Conservation (phyloP, 2,888 invertebrate genomes). For the Lacanobia oleracea region DNA sequence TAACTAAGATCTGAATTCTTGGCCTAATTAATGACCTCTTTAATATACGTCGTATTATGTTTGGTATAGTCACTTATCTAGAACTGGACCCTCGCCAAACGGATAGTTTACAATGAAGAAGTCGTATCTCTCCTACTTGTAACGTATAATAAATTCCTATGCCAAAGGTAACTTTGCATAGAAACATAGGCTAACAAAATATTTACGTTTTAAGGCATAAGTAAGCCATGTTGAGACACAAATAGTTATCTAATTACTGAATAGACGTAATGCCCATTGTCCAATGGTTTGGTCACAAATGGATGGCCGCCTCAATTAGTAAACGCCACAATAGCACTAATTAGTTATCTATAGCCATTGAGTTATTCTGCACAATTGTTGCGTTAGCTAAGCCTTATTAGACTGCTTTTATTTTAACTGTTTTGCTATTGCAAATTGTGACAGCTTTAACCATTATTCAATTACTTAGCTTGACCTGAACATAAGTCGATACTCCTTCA, state of each 20-base stretch:
- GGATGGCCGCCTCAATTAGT: conserved; percentile 42
- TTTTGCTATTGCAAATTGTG: not conserved
- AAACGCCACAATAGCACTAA: conserved; percentile 38
- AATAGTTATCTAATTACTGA: conserved; percentile 37
- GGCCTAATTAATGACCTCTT: conserved; percentile 3
- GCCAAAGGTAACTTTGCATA: conserved; percentile 49
- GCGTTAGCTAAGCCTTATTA: conserved; percentile 8
- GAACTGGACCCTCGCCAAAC: conserved; percentile 47
- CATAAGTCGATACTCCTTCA: no score
- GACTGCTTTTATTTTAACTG: conserved; percentile 19
- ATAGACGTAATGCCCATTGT: conserved; percentile 33
- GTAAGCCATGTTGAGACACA: conserved; percentile 30
- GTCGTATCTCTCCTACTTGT: conserved; percentile 36
- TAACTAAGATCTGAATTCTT: not conserved
- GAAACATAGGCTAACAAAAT: conserved; percentile 13
- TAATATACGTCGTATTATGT: conserved; percentile 2
- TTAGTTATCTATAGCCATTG: conserved; percentile 32
- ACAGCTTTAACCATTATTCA: not conserved
- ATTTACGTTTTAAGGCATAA: conserved; percentile 1
- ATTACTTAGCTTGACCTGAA: not conserved
- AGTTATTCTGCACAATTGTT: conserved; percentile 22
- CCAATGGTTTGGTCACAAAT: conserved; percentile 42
- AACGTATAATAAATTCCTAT: conserved; percentile 28
- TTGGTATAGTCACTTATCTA: conserved; percentile 8
- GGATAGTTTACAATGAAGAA: conserved; percentile 21